A percentile compares a stretch with the other conserved stretches of the same genome.
Evolutionary conservation across 2,113 vertebrate genomes (phyloP).

Genomic region (Cranoglanis bouderius): DNA sequence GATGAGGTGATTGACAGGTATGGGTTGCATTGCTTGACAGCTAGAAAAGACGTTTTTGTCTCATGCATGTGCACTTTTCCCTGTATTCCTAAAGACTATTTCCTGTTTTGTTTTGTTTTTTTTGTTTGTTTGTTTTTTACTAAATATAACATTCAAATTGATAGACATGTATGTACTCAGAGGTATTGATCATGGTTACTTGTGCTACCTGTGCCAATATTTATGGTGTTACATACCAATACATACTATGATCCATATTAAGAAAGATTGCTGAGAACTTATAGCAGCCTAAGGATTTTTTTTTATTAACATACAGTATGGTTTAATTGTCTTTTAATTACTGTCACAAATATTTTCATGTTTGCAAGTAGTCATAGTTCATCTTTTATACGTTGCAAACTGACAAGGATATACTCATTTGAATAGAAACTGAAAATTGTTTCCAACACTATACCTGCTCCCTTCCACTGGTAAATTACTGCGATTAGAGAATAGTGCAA

Average conservation of each 20-base stretch:
- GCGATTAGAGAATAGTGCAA: background rate
- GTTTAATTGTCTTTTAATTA: background rate
- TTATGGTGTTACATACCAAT: background rate
- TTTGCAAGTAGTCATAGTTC: background rate
- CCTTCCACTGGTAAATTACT: background rate
- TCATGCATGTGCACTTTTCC: background rate
- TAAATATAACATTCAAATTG: background rate
- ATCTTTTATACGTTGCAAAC: background rate
- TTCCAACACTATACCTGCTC: background rate
- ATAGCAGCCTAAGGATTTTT: background rate
- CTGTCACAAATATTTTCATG: background rate
- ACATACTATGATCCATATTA: background rate
- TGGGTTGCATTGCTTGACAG: background rate
- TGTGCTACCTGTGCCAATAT: background rate
- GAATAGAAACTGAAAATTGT: background rate
- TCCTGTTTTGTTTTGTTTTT: no score
- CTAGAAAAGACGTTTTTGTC: background rate
- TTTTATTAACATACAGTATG: background rate
- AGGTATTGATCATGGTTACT: background rate
- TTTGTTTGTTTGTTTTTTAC: background rate
- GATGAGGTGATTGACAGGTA: background rate
- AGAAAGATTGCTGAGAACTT: background rate
- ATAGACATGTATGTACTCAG: background rate
- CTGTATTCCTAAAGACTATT: background rate
- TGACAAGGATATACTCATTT: background rate